Conservation (phyloP, 2,888 invertebrate species). For the Pasiphila rectangulata region DNA sequence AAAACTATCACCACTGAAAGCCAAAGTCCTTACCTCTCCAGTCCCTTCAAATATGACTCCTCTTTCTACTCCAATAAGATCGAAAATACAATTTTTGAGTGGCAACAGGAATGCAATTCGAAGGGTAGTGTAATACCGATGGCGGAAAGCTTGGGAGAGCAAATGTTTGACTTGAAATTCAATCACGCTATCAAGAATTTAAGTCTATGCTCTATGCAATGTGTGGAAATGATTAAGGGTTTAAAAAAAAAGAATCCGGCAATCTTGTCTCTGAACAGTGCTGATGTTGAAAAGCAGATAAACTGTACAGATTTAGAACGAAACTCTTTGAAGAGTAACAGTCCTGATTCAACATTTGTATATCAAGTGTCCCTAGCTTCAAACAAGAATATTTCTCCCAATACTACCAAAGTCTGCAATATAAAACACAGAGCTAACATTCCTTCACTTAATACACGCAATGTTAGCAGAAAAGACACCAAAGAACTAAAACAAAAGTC, state of each 20-base stretch:
- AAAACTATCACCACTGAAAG: constrained; percentile 12
- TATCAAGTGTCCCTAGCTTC: constrained; percentile 33
- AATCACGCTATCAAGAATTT: constrained; percentile 12
- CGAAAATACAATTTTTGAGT: constrained; percentile 22
- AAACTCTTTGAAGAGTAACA: constrained; percentile 35
- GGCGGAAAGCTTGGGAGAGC: constrained; percentile 19
- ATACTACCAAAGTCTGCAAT: too few species aligned
- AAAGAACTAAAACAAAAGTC: too few species aligned
- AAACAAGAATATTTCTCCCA: neutral
- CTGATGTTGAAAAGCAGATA: constrained; percentile 51
- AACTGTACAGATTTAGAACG: constrained; percentile 52
- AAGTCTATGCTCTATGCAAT: constrained; percentile 55
- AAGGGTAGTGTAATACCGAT: constrained; percentile 22
- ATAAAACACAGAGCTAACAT: too few species aligned
- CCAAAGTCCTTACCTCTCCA: neutral
- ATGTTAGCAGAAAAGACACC: too few species aligned
- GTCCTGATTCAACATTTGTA: constrained; percentile 27
- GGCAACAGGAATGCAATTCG: constrained; percentile 20
- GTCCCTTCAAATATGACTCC: constrained; percentile 12
- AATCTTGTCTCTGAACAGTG: constrained; percentile 35
- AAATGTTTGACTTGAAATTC: constrained; percentile 23
- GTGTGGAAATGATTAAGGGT: constrained; percentile 32
- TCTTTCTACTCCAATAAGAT: constrained; percentile 18
- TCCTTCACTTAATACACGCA: too few species aligned
- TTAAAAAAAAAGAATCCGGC: constrained; percentile 35